Evolutionary conservation across 2,797 vertebrate species (phyloP).

Genomic region (Sciurus vulgaris): DNA sequence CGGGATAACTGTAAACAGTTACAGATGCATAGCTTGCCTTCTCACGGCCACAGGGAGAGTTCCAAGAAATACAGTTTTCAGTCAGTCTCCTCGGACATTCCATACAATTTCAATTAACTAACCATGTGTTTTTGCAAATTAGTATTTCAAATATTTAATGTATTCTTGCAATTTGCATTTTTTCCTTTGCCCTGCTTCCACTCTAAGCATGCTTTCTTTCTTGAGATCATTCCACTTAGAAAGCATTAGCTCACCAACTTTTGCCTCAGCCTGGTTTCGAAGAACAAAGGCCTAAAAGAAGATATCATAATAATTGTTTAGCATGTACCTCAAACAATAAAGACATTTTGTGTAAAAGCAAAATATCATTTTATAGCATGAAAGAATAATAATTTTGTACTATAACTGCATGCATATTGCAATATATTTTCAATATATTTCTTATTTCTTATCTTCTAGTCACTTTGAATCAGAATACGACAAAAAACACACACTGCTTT

Average conservation of each 20-base stretch:
- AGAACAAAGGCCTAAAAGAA: background rate
- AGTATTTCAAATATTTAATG: background rate
- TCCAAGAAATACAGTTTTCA: background rate
- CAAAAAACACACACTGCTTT: background rate
- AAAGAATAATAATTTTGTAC: background rate
- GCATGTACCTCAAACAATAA: background rate
- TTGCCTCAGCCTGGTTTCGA: background rate
- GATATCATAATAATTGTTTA: background rate
- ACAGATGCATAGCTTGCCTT: background rate
- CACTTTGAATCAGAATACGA: constrained; percentile 11
- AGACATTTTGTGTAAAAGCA: background rate
- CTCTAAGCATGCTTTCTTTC: background rate
- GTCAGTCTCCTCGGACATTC: background rate
- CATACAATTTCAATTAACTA: background rate
- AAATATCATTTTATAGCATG: background rate
- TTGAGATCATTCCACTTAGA: background rate
- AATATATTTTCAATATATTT: background rate
- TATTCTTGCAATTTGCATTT: background rate
- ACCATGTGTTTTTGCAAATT: background rate
- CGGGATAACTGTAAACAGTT: background rate
- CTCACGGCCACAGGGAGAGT: background rate
- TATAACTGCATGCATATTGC: background rate
- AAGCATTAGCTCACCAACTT: background rate
- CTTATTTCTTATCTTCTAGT: background rate
- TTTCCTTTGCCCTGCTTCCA: background rate